phyloP scores from a whole-genome alignment of 2,113 vertebrate genomes.

The Gila orcuttii region DNA sequence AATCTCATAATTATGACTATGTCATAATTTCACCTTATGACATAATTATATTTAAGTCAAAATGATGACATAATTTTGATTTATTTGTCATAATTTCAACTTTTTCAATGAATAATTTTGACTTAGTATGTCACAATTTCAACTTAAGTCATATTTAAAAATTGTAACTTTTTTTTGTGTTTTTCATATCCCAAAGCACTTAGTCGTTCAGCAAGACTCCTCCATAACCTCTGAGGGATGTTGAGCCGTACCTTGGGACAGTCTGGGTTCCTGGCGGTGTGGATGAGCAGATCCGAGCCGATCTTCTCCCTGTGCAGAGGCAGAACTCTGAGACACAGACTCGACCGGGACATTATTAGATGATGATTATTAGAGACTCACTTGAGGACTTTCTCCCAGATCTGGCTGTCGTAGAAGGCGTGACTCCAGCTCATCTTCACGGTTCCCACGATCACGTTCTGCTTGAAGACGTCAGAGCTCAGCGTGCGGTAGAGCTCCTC shows the following conservation, averaged over 20 bases:
- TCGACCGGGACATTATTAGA: not conserved
- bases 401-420: constrained; percentile 94
- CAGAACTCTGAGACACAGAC: not conserved
- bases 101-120: no score
- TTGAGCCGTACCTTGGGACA: constrained; percentile 86
- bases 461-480: constrained; percentile 94
- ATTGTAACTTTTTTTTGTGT: no score
- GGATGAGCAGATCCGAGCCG: constrained; percentile 89
- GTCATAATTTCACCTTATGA: no score
- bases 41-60: no score
- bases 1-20: not conserved
- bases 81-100: no score
- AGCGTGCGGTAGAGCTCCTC: constrained; percentile 92
- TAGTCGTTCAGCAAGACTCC: no score
- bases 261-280: constrained; percentile 85
- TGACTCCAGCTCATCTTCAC: constrained; percentile 99
- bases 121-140: no score
- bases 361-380: constrained; percentile 50
- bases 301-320: constrained; percentile 82
- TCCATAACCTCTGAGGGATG: not conserved
- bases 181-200: no score
- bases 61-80: no score
- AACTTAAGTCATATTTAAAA: no score
- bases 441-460: constrained; percentile 94
- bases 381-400: constrained; percentile 96